phyloP scores from a whole-genome alignment of 2,888 invertebrate species.

The Drosophila limbata region DNA sequence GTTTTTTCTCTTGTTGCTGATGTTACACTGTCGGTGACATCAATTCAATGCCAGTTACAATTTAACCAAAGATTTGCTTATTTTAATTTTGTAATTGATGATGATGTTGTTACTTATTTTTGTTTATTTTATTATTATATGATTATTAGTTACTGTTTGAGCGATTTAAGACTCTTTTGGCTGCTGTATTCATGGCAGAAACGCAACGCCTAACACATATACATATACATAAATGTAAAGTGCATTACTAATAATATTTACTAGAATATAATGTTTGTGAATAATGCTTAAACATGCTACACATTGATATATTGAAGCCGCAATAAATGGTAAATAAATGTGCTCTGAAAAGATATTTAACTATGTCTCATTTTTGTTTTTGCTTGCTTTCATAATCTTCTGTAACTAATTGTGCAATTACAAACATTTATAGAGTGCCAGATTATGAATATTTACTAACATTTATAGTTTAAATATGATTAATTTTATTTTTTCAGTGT shows the following conservation, averaged over 20 bases:
- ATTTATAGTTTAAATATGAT: conserved; percentile 35
- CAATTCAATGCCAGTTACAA: conserved; percentile 38
- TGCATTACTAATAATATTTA: conserved; percentile 49
- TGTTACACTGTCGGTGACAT: conserved; percentile 35
- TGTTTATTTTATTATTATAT: conserved; percentile 29
- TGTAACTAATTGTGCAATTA: conserved; percentile 60
- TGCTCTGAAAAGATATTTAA: conserved; percentile 68
- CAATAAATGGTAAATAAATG: conserved; percentile 74
- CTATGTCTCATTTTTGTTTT: conserved; percentile 25
- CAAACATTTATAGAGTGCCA: conserved; percentile 59
- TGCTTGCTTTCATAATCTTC: conserved; percentile 30
- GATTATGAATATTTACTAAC: conserved; percentile 52
- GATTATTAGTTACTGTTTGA: conserved; percentile 30
- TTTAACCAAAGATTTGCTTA: conserved; percentile 26
- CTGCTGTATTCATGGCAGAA: conserved; percentile 78
- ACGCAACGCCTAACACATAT: conserved; percentile 78
- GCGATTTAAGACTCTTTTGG: conserved; percentile 33
- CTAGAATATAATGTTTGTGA: conserved; percentile 41
- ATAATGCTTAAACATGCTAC: conserved; percentile 73
- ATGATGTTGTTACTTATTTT: conserved; percentile 52
- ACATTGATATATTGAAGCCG: conserved; percentile 76
- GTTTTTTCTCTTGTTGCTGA: conserved; percentile 38
- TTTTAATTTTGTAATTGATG: conserved; percentile 57
- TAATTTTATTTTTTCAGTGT: conserved; percentile 31
- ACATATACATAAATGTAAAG: conserved; percentile 79